phyloP scores from a whole-genome alignment of 2,797 vertebrate species.

The Oryzias dopingdopingensis region DNA sequence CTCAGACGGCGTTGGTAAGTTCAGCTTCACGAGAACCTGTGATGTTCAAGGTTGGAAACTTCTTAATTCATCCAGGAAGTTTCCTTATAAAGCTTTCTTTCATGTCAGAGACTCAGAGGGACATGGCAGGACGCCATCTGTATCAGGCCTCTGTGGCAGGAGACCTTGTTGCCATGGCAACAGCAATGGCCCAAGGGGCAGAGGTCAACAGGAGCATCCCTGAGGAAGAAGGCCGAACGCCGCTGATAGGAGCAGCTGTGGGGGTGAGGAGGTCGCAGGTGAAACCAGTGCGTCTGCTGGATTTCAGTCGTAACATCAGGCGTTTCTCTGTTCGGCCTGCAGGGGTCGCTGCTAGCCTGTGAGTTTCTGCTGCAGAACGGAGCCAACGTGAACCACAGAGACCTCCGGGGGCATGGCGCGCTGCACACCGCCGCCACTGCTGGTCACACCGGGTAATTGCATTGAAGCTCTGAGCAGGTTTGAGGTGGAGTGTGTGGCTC shows the following conservation, averaged over 20 bases:
- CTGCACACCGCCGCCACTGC: conserved; percentile 74
- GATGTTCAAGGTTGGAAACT: background rate
- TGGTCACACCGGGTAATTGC: conserved; percentile 65
- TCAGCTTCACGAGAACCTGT: background rate
- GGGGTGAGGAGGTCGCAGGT: conserved; percentile 60
- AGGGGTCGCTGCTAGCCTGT: conserved; percentile 77
- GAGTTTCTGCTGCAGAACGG: conserved; percentile 79
- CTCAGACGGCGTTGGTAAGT: conserved; percentile 36
- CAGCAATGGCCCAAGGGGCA: conserved; percentile 63
- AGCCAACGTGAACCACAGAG: conserved; percentile 74
- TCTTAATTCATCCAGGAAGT: background rate
- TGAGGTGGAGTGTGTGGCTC: too few species aligned
- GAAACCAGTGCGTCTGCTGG: background rate
- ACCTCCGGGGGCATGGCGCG: conserved; percentile 72
- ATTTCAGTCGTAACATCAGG: background rate
- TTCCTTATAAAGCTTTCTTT: too few species aligned
- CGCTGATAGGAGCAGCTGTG: conserved; percentile 73
- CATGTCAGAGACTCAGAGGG: conserved; percentile 30
- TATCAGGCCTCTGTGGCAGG: conserved; percentile 61
- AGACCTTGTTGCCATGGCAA: conserved; percentile 69
- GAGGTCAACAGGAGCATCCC: conserved; percentile 66
- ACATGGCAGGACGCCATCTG: conserved; percentile 30
- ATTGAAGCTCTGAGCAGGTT: too few species aligned
- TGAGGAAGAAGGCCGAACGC: conserved; percentile 61
- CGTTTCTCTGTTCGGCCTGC: conserved; percentile 2